A percentile compares a stretch with the other conserved stretches of the same genome.
phyloP scores from a whole-genome alignment of 2,797 vertebrate species.

The Crocidura indochinensis region DNA sequence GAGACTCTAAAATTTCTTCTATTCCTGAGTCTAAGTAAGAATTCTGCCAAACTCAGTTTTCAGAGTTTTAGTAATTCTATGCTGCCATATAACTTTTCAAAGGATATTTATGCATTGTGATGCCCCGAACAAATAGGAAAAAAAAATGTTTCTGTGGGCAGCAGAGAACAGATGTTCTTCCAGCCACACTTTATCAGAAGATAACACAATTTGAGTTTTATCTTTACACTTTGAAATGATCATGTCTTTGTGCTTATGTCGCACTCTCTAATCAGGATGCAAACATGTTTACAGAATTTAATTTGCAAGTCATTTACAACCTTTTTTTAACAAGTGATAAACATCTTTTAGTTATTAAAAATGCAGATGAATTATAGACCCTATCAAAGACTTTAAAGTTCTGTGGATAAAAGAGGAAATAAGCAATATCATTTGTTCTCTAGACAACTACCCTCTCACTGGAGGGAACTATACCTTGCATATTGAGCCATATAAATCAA shows the following conservation, averaged over 20 bases:
- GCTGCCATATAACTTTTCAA: slow-evolving; percentile 74
- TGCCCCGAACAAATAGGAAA: not conserved
- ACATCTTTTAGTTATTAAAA: slow-evolving; percentile 55
- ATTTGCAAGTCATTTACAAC: slow-evolving; percentile 55
- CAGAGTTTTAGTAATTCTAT: slow-evolving; percentile 72
- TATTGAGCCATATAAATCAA: not conserved
- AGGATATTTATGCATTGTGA: slow-evolving; percentile 61
- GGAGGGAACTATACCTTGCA: not conserved
- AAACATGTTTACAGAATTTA: slow-evolving; percentile 65
- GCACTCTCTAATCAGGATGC: slow-evolving; percentile 41
- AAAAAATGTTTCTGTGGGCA: not conserved
- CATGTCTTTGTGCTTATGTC: slow-evolving; percentile 30
- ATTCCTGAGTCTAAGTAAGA: slow-evolving; percentile 72
- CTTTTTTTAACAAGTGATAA: slow-evolving; percentile 62
- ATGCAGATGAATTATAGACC: slow-evolving; percentile 13
- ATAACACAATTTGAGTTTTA: slow-evolving; percentile 28
- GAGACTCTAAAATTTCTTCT: slow-evolving; percentile 67
- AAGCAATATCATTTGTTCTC: slow-evolving; percentile 14
- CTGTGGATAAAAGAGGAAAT: not conserved
- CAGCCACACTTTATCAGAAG: not conserved
- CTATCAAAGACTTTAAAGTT: slow-evolving; percentile 48
- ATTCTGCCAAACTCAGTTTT: slow-evolving; percentile 70
- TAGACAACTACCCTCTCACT: not conserved
- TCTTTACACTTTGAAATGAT: slow-evolving; percentile 46
- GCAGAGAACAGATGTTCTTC: not conserved